Percentiles rank a stretch among this genome's conserved stretches.
phyloP scores from a whole-genome alignment of 1,140 invertebrate species.

The Diplogasteroides magnus region DNA sequence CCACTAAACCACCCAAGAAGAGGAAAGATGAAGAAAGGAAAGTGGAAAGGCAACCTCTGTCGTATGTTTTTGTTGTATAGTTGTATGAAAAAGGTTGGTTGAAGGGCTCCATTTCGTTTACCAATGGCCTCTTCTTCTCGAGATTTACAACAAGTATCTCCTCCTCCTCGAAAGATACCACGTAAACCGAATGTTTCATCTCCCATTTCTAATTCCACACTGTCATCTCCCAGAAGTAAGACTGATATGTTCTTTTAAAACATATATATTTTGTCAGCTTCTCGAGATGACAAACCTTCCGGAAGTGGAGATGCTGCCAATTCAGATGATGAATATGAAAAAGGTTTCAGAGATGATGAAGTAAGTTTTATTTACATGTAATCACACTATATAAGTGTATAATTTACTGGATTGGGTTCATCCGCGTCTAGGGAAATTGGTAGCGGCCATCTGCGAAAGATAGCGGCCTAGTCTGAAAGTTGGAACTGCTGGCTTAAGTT shows the following conservation, averaged over 20 bases:
- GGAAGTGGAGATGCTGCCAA: conserved; percentile 18
- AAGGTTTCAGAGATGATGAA: conserved; percentile 41
- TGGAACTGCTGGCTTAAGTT: too few relatives aligned
- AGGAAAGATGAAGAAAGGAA: neutral
- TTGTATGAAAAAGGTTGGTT: too few relatives aligned
- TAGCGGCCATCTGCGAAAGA: too few relatives aligned
- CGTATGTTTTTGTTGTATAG: neutral
- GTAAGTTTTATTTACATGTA: conserved; percentile 25
- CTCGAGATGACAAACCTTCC: neutral
- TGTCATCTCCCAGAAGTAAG: too few relatives aligned
- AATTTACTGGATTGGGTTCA: too few relatives aligned
- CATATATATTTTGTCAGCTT: too few relatives aligned
- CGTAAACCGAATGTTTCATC: neutral
- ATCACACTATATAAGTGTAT: too few relatives aligned
- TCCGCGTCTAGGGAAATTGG: too few relatives aligned
- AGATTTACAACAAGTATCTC: neutral
- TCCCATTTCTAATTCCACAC: neutral
- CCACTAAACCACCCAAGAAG: neutral
- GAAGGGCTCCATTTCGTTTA: neutral
- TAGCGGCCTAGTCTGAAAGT: too few relatives aligned
- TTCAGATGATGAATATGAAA: conserved; percentile 46
- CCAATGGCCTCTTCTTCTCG: neutral
- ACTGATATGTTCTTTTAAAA: too few relatives aligned
- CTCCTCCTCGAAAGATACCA: neutral
- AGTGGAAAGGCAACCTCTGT: neutral